Percentiles rank a stretch among this genome's conserved stretches.
phyloP scores from a whole-genome alignment of 30 jellyfish, hydroid and myxozoan genomes.

The Pseudorhiza aurosa region DNA sequence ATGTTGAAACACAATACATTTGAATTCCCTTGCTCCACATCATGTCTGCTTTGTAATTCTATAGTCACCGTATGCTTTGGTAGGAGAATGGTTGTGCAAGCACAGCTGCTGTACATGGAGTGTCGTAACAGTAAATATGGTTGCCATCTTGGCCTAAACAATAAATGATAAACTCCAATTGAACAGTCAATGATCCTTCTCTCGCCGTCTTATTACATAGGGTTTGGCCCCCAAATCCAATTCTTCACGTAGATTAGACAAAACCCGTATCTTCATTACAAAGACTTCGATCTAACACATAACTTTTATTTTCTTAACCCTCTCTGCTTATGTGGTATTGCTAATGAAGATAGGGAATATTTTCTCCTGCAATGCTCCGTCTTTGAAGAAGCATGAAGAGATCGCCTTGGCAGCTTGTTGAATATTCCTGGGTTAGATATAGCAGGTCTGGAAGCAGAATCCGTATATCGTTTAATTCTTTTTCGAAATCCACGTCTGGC shows the following conservation, averaged over 20 bases:
- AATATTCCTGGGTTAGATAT: constrained; percentile 17
- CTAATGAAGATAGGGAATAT: constrained; percentile 16
- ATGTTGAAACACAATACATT: neutral
- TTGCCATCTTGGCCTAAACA: too few species aligned
- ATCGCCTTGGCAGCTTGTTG: constrained; percentile 28
- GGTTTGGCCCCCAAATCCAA: too few species aligned
- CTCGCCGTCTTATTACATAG: too few species aligned
- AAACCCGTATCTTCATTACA: too few species aligned
- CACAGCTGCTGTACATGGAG: too few species aligned
- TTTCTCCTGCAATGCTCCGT: constrained; percentile 43
- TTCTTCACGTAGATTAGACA: too few species aligned
- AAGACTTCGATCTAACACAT: too few species aligned
- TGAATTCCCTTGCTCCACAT: neutral
- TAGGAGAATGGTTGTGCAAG: neutral
- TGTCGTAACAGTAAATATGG: too few species aligned
- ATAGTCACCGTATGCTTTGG: neutral
- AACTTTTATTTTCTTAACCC: neutral
- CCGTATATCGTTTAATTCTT: neutral
- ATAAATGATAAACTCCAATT: too few species aligned
- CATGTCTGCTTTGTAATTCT: neutral
- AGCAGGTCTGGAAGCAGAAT: constrained; percentile 2
- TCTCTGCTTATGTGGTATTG: neutral
- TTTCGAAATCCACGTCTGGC: constrained; percentile 1
- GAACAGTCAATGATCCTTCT: too few species aligned
- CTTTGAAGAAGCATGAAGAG: constrained; percentile 22